Base-by-base conservation (phyloP, 2,113 vertebrate species). In the Poicephalus meyeri region DNA sequence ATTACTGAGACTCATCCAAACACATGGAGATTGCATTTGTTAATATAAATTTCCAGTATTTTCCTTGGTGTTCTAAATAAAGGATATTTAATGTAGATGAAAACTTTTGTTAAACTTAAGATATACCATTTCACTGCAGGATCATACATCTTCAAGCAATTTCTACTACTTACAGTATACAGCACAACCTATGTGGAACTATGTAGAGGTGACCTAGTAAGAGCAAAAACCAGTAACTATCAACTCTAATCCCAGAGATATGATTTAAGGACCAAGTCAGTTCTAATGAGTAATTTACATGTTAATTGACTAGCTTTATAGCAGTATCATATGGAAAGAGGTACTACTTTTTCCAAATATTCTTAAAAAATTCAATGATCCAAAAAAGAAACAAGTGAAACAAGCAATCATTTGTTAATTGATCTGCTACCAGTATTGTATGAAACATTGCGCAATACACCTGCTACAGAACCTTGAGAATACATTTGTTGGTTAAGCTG, bases 401-500 rank as follows among this genome's bases (percentile, higher is more conserved):
- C 81, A 96, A 47, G 86, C 96, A 97, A 97, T 98, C 89, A 87
- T 47, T 95, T 96, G 81, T 91, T 98, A 98, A 97, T 97, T 96
- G 66, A 94, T 97, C 86, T 97, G 61, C 86, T 97, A 87, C 80
- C 83, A 73, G 63, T 73, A 88, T 88, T 83, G 18, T 85, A 93
- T 74, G 89, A 96, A 96, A 89, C 58, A 76, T 2, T 7, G 52
- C 90, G 31, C 55, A 89, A 91, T 89, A 20, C 44, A 55, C 73
- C 72, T 33, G 1, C 42, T 74, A 39, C 11, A 72, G 65, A 95
- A 91, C 89, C 86, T 65, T 94, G 71, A 91, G 77, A 92, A 95
- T 83, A 33, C 58, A 74, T 76, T 92, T 89, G 3, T 21, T 95
- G 56, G 50, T 86, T 86, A 82, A 63, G 33, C 31, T 26, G 10